Conservation (phyloP, 2,797 vertebrate genomes). For the Sebastes iracundus region DNA sequence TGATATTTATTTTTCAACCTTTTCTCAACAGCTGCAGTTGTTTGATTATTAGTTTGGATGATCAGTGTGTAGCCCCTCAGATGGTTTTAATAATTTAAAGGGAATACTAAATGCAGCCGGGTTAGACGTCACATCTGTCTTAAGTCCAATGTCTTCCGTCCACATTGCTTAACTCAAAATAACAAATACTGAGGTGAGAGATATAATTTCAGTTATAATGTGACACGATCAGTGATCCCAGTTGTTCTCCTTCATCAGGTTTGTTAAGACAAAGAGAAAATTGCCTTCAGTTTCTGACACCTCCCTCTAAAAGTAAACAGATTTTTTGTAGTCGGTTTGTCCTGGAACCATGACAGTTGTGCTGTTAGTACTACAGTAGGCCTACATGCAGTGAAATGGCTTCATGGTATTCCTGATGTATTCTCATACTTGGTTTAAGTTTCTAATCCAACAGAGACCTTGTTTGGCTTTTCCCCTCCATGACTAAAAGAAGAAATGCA, state of each 20-base stretch:
- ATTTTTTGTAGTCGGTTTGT: background rate
- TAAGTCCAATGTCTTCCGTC: slow-evolving; percentile 19
- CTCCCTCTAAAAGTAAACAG: background rate
- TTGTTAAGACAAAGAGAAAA: background rate
- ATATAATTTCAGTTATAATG: background rate
- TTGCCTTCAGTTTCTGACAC: background rate
- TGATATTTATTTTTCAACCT: background rate
- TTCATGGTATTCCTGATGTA: background rate
- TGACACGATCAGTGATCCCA: background rate
- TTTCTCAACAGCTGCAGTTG: background rate
- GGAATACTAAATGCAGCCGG: background rate
- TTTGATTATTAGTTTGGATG: background rate
- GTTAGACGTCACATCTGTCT: background rate
- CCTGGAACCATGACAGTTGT: background rate
- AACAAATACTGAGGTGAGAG: background rate
- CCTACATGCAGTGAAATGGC: background rate
- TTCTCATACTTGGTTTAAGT: background rate
- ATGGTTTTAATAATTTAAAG: background rate
- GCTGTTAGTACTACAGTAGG: background rate
- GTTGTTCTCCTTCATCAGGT: background rate
- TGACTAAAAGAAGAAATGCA: background rate
- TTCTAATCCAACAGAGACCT: background rate
- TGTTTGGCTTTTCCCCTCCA: background rate
- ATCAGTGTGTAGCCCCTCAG: background rate
- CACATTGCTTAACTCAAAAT: background rate